A percentile compares a stretch with the other conserved stretches of the same genome.
These are phyloP conservation scores for Takifugu ocellatus DNA, from an alignment of 2,797 vertebrate species.

Conservation along the genomic window DNA sequence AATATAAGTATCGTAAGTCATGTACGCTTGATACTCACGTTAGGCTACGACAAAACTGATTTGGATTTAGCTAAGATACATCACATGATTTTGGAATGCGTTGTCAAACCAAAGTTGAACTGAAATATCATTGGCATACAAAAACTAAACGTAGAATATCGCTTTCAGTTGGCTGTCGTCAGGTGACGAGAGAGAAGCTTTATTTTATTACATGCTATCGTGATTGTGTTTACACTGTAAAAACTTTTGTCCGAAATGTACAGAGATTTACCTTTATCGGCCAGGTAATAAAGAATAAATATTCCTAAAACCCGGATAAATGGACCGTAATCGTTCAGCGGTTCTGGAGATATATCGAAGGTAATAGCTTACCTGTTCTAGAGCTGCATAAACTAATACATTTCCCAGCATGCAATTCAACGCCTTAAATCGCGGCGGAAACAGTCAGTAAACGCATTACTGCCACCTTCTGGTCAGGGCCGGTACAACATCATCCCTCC, in stretches of 20 bases:
- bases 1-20: neutral
- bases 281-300: too few relatives aligned
- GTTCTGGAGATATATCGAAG: neutral
- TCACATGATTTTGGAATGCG: neutral
- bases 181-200: neutral
- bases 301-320: neutral
- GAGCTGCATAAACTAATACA: too few relatives aligned
- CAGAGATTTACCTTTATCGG: too few relatives aligned
- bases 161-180: neutral
- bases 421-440: neutral
- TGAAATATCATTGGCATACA: conserved; percentile 19
- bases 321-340: neutral
- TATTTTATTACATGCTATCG: neutral
- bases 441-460: conserved; percentile 3
- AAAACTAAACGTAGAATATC: neutral
- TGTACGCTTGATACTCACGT: neutral
- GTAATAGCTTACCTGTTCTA: neutral
- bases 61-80: neutral
- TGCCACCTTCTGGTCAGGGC: conserved; percentile 20
- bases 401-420: neutral
- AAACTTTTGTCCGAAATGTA: too few relatives aligned
- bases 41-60: conserved; percentile 15
- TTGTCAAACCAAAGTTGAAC: conserved; percentile 6
- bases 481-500: too few relatives aligned
- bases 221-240: neutral